phyloP scores from a whole-genome alignment of 1,140 invertebrate genomes.

The Odontomachus brunneus region DNA sequence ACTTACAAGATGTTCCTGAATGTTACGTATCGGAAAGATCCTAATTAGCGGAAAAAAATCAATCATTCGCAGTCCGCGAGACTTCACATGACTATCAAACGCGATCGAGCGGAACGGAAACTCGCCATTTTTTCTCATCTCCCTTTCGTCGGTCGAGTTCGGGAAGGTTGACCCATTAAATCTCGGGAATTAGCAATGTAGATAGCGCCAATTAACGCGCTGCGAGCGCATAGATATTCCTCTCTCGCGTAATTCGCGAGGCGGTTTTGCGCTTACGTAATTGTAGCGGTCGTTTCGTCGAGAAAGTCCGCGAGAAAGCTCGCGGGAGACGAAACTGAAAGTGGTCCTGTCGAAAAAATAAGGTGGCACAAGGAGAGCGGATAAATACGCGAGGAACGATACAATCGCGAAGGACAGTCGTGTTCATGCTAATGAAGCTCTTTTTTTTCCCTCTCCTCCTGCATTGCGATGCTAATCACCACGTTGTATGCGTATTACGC shows the following conservation, averaged over 20 bases:
- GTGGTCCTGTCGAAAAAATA: constrained; percentile 26
- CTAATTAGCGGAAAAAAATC: too few species aligned
- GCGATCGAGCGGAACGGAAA: too few species aligned
- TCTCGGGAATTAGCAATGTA: constrained; percentile 19
- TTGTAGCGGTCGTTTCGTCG: constrained; percentile 9
- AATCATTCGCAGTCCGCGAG: too few species aligned
- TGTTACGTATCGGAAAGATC: too few species aligned
- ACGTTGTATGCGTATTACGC: constrained; percentile 35
- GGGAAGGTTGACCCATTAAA: constrained; percentile 12
- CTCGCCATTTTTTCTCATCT: too few species aligned
- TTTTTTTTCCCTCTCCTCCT: constrained; percentile 5
- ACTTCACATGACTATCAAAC: too few species aligned
- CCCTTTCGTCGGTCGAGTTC: not conserved
- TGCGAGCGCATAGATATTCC: not conserved
- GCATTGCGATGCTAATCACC: constrained; percentile 50
- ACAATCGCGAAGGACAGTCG: constrained; percentile 45
- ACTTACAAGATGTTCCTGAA: too few species aligned
- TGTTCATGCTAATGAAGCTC: constrained; percentile 51
- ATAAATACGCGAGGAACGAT: constrained; percentile 18
- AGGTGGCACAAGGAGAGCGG: not conserved
- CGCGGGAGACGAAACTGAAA: constrained; percentile 30
- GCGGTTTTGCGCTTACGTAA: constrained; percentile 33
- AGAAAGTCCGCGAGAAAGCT: constrained; percentile 33
- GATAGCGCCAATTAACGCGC: constrained; percentile 1
- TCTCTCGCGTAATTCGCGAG: not conserved